Percentiles rank a stretch among this genome's conserved stretches.
Evolutionary conservation across 1,140 invertebrate species (phyloP).

Genomic region (Gonioctena quinquepunctata): DNA sequence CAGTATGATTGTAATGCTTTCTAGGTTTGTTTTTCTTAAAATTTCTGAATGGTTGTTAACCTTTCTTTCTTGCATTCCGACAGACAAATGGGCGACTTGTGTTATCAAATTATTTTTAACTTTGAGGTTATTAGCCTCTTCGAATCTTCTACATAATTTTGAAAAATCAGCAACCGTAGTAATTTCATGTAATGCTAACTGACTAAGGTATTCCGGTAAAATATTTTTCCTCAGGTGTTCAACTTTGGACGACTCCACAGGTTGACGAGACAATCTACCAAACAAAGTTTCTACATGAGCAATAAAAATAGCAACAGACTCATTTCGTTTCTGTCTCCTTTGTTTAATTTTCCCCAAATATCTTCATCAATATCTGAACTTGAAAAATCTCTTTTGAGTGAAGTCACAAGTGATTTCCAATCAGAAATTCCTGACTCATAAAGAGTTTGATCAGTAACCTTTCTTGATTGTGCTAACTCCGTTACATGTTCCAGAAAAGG

Average conservation of each 20-base stretch:
- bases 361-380: constrained; percentile 43
- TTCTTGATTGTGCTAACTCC: constrained; percentile 38
- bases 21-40: too few species aligned
- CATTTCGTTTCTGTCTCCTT: constrained; percentile 39
- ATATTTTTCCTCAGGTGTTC: constrained; percentile 2
- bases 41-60: too few species aligned
- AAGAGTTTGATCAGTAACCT: constrained; percentile 32
- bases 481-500: constrained; percentile 40
- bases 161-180: too few species aligned
- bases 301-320: constrained; percentile 44
- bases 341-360: constrained; percentile 38
- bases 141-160: too few species aligned
- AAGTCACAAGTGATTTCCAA: constrained; percentile 36
- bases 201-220: neutral
- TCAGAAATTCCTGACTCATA: constrained; percentile 12
- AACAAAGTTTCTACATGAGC: constrained; percentile 42
- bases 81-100: too few species aligned
- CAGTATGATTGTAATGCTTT: neutral
- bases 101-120: too few species aligned
- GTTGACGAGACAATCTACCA: constrained; percentile 9
- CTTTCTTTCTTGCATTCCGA: too few species aligned
- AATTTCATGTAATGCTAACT: neutral
- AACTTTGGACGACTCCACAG: neutral
- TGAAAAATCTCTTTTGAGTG: constrained; percentile 39
- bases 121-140: too few species aligned